phyloP scores from a whole-genome alignment of 2,888 invertebrate species.

The Polietes domitor region DNA sequence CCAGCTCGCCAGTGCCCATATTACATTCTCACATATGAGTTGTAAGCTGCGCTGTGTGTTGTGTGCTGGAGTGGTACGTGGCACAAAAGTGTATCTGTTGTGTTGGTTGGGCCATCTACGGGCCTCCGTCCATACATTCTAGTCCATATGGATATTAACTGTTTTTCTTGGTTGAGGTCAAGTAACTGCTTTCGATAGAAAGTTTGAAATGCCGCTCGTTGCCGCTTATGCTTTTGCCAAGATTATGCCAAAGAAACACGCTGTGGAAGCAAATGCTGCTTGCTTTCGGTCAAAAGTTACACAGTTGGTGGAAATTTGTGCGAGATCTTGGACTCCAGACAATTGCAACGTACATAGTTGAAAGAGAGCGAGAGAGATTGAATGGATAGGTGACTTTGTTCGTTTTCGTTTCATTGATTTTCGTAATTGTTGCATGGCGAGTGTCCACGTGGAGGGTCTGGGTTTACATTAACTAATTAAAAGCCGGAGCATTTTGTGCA shows the following conservation, averaged over 20 bases:
- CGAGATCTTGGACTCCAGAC: neutral
- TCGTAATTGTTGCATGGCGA: too few relatives aligned
- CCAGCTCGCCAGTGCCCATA: neutral
- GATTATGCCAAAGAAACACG: neutral
- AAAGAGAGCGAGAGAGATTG: too few relatives aligned
- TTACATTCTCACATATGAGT: neutral
- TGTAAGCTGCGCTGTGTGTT: neutral
- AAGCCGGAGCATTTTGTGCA: too few relatives aligned
- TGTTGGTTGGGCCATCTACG: neutral
- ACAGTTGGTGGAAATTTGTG: neutral
- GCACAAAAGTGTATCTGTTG: conserved; percentile 27
- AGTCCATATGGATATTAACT: conserved; percentile 39
- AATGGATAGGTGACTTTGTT: too few relatives aligned
- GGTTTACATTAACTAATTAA: too few relatives aligned
- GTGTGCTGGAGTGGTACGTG: conserved; percentile 42
- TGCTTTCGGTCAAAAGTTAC: neutral
- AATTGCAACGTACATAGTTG: too few relatives aligned
- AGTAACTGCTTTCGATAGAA: conserved; percentile 62
- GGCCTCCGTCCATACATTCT: neutral
- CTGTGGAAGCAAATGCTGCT: neutral
- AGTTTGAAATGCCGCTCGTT: conserved; percentile 43
- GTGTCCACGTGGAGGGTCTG: too few relatives aligned
- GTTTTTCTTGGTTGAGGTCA: conserved; percentile 59
- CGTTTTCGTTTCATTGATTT: too few relatives aligned
- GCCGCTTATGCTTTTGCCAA: neutral